A percentile compares a stretch with the other conserved stretches of the same genome.
Evolutionary conservation across 1,140 invertebrate species (phyloP).

Genomic region (Nasonia longicornis): DNA sequence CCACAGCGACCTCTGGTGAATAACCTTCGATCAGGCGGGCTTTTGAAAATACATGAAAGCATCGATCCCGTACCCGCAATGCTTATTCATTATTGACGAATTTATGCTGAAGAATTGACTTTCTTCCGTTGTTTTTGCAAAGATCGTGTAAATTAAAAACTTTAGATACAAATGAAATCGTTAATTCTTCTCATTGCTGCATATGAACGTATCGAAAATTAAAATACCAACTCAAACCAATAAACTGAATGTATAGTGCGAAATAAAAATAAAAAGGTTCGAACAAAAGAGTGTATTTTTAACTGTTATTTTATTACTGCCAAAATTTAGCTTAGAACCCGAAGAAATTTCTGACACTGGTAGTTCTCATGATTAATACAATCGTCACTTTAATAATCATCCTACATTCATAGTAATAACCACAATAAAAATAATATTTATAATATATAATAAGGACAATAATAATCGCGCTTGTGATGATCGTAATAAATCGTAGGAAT

Average conservation of each 20-base stretch:
- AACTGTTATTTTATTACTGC: slow-evolving; percentile 61
- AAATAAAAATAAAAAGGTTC: slow-evolving; percentile 25
- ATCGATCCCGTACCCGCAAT: not conserved
- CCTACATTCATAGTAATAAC: slow-evolving; percentile 44
- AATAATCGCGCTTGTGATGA: slow-evolving; percentile 26
- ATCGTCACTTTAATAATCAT: slow-evolving; percentile 36
- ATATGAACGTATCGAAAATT: too few relatives aligned
- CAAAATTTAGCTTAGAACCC: slow-evolving; percentile 67
- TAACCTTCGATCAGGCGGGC: not conserved
- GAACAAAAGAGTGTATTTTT: slow-evolving; percentile 40
- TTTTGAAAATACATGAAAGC: not conserved
- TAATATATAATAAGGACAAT: slow-evolving; percentile 53
- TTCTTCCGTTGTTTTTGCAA: not conserved
- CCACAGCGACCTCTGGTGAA: not conserved
- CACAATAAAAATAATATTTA: slow-evolving; percentile 53
- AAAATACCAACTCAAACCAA: not conserved
- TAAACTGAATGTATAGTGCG: not conserved
- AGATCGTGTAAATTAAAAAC: too few relatives aligned
- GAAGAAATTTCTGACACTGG: slow-evolving; percentile 66
- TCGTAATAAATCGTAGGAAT: slow-evolving; percentile 31
- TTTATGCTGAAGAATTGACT: not conserved
- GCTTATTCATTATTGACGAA: not conserved
- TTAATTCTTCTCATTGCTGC: too few relatives aligned
- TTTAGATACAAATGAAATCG: too few relatives aligned
- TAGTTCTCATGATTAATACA: slow-evolving; percentile 39